A percentile compares a stretch with the other conserved stretches of the same genome.
Conservation (phyloP, 1,140 invertebrate genomes). For the Venustaconcha ellipsiformis region DNA sequence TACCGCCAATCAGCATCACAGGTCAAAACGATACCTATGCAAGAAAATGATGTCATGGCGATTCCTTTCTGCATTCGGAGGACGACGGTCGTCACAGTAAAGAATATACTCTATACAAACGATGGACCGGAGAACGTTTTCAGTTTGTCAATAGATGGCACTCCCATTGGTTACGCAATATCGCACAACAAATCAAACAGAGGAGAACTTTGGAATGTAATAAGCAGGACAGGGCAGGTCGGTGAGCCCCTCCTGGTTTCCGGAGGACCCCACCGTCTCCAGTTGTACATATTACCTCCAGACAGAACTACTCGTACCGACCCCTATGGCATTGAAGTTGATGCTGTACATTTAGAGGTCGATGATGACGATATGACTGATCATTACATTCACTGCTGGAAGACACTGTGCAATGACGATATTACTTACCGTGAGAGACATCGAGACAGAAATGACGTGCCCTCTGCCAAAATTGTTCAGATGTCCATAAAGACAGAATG, state of each 20-base stretch:
- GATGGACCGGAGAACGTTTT: constrained; percentile 3
- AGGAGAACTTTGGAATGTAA: constrained; percentile 1
- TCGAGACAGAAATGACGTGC: constrained; percentile 7
- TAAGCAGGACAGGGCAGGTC: background rate
- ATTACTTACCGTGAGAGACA: constrained; percentile 1
- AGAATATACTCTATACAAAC: constrained; percentile 3
- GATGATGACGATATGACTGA: constrained; percentile 1
- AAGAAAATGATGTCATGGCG: constrained; percentile 1
- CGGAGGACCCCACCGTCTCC: constrained; percentile 1
- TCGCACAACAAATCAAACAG: background rate
- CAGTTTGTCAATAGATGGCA: background rate
- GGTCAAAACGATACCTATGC: background rate
- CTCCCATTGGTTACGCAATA: background rate
- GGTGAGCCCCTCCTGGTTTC: constrained; percentile 1
- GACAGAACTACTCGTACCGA: background rate
- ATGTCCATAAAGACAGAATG: background rate
- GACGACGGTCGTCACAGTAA: background rate
- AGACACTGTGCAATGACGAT: background rate
- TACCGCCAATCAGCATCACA: constrained; percentile 6
- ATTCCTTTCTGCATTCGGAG: constrained; percentile 6
- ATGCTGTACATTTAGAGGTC: background rate
- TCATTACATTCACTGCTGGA: constrained; percentile 1
- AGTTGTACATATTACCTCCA: background rate
- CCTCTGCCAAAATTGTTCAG: constrained; percentile 2
- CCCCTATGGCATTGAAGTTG: constrained; percentile 10